Percentiles rank a stretch among this genome's conserved stretches.
Conservation (phyloP, 1,140 invertebrate genomes). For the Leucophenga varia region DNA sequence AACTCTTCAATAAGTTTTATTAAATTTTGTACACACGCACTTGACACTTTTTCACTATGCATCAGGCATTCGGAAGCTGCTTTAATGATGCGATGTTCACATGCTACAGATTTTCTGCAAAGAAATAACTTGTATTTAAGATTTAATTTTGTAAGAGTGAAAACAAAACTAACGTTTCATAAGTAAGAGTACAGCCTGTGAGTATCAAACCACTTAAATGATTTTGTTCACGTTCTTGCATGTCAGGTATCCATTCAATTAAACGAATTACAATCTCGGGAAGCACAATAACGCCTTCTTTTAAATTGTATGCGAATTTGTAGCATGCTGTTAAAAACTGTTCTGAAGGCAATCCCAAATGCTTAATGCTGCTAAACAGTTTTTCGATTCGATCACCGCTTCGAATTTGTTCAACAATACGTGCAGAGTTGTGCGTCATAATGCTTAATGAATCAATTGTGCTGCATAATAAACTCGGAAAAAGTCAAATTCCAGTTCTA, state of each 20-base stretch:
- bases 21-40: constrained; percentile 57
- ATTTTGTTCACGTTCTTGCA: constrained; percentile 54
- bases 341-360: constrained; percentile 42
- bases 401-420: constrained; percentile 26
- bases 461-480: constrained; percentile 26
- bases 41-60: constrained; percentile 32
- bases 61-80: constrained; percentile 54
- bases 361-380: constrained; percentile 47
- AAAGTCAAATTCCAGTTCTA: constrained; percentile 41
- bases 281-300: constrained; percentile 31
- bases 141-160: neutral
- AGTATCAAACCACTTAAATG: constrained; percentile 55
- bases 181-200: constrained; percentile 55
- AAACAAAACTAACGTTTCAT: constrained; percentile 50
- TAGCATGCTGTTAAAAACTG: constrained; percentile 53
- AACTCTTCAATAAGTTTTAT: constrained; percentile 63
- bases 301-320: constrained; percentile 54
- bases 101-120: constrained; percentile 56
- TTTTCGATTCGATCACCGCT: constrained; percentile 35
- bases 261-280: constrained; percentile 46
- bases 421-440: constrained; percentile 25
- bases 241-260: constrained; percentile 52
- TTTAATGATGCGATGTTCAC: constrained; percentile 54
- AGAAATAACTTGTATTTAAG: constrained; percentile 3
- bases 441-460: constrained; percentile 36